Base-by-base conservation (phyloP, 2,888 invertebrate species). In the Ditula angustiorana region DNA sequence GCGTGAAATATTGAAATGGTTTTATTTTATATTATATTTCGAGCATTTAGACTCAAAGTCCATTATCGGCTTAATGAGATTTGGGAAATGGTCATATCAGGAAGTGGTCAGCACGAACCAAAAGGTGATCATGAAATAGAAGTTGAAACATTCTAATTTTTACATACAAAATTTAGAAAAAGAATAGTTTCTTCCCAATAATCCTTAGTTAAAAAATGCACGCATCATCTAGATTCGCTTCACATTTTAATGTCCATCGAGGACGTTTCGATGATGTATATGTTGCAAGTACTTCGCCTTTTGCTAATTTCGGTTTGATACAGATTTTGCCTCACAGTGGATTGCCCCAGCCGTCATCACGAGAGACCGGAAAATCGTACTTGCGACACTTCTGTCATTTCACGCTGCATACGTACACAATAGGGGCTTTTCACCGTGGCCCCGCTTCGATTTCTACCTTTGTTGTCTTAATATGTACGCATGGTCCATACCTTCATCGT, bases 331-430 rank as follows among this genome's bases (percentile, higher is more conserved):
- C 62, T 56, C 35, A 62, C 56, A 49, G 21, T 30, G n/a, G 35
- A 28, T 64, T 64, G 59, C 59, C 53, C 21, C 59, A 64, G 53
- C 59, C 52, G 47, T 47, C 58, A 64, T 59, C 58, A 64, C 53
- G 46, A 52, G 64, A 58, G 30, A 64, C 61, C 56, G 61, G 67
- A 65, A 65, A 61, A 58, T 52, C 44, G 52, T 52, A 35, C 44
- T 61, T 66, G 30, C 57, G 33, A 67, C 61, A 66, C 50, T 53
- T n/a, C 37, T 62, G 62, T 58, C 58, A 62, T 62, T 62, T 62
- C 61, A 61, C 61, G 61, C 58, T 58, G 37, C 35, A 35, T 57
- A 46, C 57, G 37, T 55, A 41, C 30, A 62, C 61, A 62, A 61
- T 53, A 28, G 50, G 13, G 41, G 62, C 47, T 57, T 64, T 52